Evolutionary conservation across 2,113 vertebrate species (phyloP).

Genomic region (Lontra canadensis): DNA sequence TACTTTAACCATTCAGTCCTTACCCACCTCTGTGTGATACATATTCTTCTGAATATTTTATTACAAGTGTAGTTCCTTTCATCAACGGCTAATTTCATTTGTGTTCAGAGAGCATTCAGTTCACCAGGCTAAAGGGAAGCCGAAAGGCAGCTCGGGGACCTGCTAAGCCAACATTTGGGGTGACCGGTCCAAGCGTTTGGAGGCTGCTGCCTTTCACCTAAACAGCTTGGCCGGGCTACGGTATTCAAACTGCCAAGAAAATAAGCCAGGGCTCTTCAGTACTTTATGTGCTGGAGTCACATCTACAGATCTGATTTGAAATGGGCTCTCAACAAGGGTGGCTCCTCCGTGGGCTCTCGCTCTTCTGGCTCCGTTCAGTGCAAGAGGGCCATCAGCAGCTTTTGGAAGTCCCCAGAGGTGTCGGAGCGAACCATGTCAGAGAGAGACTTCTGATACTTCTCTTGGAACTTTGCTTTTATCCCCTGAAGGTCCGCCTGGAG

Average conservation of each 20-base stretch:
- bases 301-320: conserved; percentile 71
- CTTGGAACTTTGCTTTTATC: conserved; percentile 85
- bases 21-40: background rate
- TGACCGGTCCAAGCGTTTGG: conserved; percentile 29
- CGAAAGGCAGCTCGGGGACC: background rate
- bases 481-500: conserved; percentile 84
- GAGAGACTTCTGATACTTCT: conserved; percentile 84
- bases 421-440: conserved; percentile 85
- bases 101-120: background rate
- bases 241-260: conserved; percentile 61
- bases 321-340: conserved; percentile 51
- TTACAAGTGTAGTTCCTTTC: background rate
- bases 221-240: conserved; percentile 28
- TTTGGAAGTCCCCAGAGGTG: conserved; percentile 86
- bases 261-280: conserved; percentile 54
- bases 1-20: background rate
- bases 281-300: conserved; percentile 56
- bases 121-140: background rate
- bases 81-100: conserved; percentile 19
- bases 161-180: background rate
- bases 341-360: conserved; percentile 26
- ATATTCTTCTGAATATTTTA: background rate
- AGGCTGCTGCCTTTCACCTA: conserved; percentile 61
- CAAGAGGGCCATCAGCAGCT: conserved; percentile 84
- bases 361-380: conserved; percentile 74